Evolutionary conservation across 2,797 vertebrate species (phyloP).

Genomic region (Eidolon dupreanum): DNA sequence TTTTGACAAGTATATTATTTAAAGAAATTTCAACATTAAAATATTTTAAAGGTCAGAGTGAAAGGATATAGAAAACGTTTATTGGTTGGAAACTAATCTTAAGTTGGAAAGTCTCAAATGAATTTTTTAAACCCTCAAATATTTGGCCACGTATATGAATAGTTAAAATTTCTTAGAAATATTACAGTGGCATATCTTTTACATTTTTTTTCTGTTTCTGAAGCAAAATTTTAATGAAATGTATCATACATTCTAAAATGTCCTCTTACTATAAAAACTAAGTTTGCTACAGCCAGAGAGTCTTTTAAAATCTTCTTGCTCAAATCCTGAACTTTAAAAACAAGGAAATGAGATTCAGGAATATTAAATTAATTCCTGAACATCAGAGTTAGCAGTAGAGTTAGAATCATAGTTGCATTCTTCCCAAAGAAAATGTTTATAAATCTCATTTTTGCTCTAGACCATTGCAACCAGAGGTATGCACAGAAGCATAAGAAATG

Average conservation of each 20-base stretch:
- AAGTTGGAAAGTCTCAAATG: not conserved
- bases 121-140: not conserved
- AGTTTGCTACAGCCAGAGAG: not conserved
- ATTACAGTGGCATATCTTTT: not conserved
- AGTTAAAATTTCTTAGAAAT: not conserved
- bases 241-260: not conserved
- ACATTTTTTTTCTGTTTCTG: not conserved
- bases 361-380: not conserved
- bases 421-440: not conserved
- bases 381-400: not conserved
- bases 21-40: not conserved
- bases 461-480: not conserved
- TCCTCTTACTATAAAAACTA: not conserved
- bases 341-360: not conserved
- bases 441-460: not conserved
- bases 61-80: not conserved
- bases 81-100: not conserved
- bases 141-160: not conserved
- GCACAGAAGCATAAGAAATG: accelerated
- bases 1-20: not conserved
- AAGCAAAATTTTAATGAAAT: not conserved
- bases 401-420: not conserved
- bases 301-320: not conserved
- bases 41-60: not conserved
- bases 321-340: not conserved